phyloP scores from a whole-genome alignment of 2,113 vertebrate species.

The Caranx ignobilis region DNA sequence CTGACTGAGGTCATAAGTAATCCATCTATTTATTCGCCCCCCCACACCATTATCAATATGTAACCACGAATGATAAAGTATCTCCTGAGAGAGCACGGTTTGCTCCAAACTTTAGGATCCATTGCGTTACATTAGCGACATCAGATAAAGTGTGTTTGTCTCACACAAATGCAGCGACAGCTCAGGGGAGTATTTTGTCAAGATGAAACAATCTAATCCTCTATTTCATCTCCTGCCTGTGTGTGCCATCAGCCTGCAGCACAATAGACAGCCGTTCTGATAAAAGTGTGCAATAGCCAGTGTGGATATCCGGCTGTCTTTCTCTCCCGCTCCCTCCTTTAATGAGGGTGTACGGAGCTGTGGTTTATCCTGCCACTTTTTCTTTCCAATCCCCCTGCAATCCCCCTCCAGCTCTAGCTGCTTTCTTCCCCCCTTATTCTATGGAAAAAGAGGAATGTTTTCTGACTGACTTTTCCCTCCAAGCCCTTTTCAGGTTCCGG shows the following conservation, averaged over 20 bases:
- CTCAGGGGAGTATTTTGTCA: slow-evolving; percentile 57
- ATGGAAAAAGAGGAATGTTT: slow-evolving; percentile 77
- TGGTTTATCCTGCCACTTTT: slow-evolving; percentile 73
- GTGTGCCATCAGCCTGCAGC: slow-evolving; percentile 54
- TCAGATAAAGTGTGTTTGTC: slow-evolving; percentile 28
- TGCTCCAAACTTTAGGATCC: background rate
- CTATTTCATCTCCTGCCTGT: slow-evolving; percentile 56
- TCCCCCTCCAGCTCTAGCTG: slow-evolving; percentile 51
- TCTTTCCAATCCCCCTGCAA: slow-evolving; percentile 64
- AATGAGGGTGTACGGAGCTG: slow-evolving; percentile 70
- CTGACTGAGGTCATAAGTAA: slow-evolving; percentile 29
- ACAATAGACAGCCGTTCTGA: slow-evolving; percentile 69
- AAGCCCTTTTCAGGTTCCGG: slow-evolving; percentile 67
- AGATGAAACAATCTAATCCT: slow-evolving; percentile 65
- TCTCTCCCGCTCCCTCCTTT: slow-evolving; percentile 49
- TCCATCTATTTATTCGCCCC: slow-evolving; percentile 21
- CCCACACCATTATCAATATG: slow-evolving; percentile 1
- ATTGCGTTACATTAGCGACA: slow-evolving; percentile 7
- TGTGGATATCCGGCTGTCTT: slow-evolving; percentile 74
- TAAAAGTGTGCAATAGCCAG: slow-evolving; percentile 68
- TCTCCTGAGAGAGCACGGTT: slow-evolving; percentile 10
- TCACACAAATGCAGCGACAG: slow-evolving; percentile 20
- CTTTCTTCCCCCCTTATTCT: slow-evolving; percentile 58
- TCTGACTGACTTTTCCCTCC: slow-evolving; percentile 65
- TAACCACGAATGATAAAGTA: slow-evolving; percentile 26